Evolutionary conservation across 1,140 invertebrate genomes (phyloP), one percentile per base, ranked within the genome.

Genomic region (Orussus abietinus): DNA sequence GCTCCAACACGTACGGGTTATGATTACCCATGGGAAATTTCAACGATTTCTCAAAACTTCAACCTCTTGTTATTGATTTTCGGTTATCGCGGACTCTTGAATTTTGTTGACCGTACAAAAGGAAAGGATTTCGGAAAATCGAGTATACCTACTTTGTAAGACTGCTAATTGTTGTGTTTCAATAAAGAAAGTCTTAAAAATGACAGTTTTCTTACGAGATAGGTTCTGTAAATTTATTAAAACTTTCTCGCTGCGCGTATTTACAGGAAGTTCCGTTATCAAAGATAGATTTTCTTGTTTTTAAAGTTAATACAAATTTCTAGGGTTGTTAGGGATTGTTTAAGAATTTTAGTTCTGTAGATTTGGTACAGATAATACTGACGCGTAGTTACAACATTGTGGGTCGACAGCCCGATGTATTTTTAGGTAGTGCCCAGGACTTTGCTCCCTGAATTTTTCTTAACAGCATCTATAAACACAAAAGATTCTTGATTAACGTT

Each of bases 101-200:
- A n/a, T n/a, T n/a, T n/a, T n/a, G n/a, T n/a, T n/a, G n/a, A n/a
- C n/a, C 37, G 34, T 44, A 37, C 32, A 18, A 44, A 44, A 37
- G 10, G 14, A 14, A 32, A 30, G 10, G 52, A 55, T 43, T 39
- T 45, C 45, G 41, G 30, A 37, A 49, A 50, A 49, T 36, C 45
- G 43, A 55, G 49, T 62, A 51, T 62, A 62, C 51, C 56, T 59
- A 55, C 49, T 59, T 55, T 61, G 51, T 57, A 61, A 62, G 56
- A 62, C 59, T 60, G 53, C 45, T 60, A 59, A 55, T 53, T 52
- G 47, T 51, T 59, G 49, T 48, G 54, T 62, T 57, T 53, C 41
- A 57, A 60, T 60, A 36, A 36, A 36, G n/a, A 20, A 17, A 36
- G 18, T 0, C 12, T 9, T 13, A 13, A 4, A 42, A 57, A 55